Conservation (phyloP, 2,888 invertebrate genomes). For the Tenthredo mesomela region DNA sequence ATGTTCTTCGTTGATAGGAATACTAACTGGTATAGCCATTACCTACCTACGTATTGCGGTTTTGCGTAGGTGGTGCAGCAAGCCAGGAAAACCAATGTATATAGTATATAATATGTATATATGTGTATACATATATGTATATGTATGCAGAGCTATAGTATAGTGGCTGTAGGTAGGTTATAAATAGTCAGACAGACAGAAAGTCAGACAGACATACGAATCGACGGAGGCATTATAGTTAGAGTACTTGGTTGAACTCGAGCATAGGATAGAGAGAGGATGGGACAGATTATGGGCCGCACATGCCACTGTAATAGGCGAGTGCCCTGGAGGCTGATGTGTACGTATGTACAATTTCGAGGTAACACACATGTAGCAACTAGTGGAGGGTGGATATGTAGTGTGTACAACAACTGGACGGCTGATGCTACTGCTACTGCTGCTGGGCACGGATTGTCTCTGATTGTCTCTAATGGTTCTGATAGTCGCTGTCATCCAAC, state of each 20-base stretch:
- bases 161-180: slow-evolving; percentile 25
- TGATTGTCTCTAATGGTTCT: slow-evolving; percentile 69
- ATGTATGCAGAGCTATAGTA: neutral
- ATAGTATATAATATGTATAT: neutral
- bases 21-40: slow-evolving; percentile 33
- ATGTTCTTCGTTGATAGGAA: neutral
- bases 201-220: slow-evolving; percentile 27
- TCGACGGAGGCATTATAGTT: slow-evolving; percentile 44
- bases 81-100: slow-evolving; percentile 4
- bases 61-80: slow-evolving; percentile 31
- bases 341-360: slow-evolving; percentile 22
- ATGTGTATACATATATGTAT: neutral
- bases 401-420: slow-evolving; percentile 34
- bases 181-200: slow-evolving; percentile 46
- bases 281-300: slow-evolving; percentile 67
- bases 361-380: slow-evolving; percentile 22
- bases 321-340: slow-evolving; percentile 39
- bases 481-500: slow-evolving; percentile 67
- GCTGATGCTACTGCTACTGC: slow-evolving; percentile 54
- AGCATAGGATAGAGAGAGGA: slow-evolving; percentile 59
- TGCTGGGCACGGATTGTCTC: slow-evolving; percentile 65
- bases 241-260: slow-evolving; percentile 15
- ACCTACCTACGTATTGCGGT: slow-evolving; percentile 26
- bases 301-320: slow-evolving; percentile 68
- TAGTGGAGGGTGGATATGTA: neutral